Base-by-base conservation (phyloP, 2,888 invertebrate species). In the Brachynemurus nebulosus region DNA sequence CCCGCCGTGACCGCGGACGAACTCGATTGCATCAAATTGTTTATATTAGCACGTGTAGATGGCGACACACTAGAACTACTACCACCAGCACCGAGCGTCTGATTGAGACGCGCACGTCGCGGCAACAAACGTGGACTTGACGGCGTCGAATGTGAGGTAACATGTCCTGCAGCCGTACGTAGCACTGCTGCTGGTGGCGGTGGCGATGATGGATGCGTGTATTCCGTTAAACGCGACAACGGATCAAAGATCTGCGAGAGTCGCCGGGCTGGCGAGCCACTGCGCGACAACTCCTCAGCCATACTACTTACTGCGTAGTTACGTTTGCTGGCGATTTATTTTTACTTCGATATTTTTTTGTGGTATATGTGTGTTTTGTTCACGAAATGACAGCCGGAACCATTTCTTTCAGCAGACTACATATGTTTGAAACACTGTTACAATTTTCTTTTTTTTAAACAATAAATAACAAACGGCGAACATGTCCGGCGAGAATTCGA, bases 231-330 rank as follows among this genome's bases (percentile, higher is more conserved):
- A 62, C 83, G 70, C 50, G 83, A 74, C 58, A 86, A 70, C 53
- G 86, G 85, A 67, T 86, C 86, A 63, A 84, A 82, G 56, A 84
- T 80, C 70, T 85, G 83, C 64, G 85, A 85, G 63, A 85, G 67
- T 59, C 86, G 76, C 58, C 81, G 74, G 63, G 79, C 73, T 57
- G 70, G 67, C 59, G 78, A 70, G n/a, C 63, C 43, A 19, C 48
- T 56, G 35, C 61, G 59, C 50, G 44, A 42, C 20, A 39, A 34
- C 63, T 76, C 76, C 66, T 76, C 76, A 55, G 75, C 71, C 76
- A 76, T 76, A 60, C 62, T 61, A 21, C 5, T 21, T n/a, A n/a
- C n/a, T n/a, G n/a, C n/a, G n/a, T n/a, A n/a, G n/a, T n/a, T n/a
- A n/a, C n/a, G n/a, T n/a, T n/a, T n/a, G n/a, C n/a, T n/a, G n/a